phyloP scores from a whole-genome alignment of 2,113 vertebrate genomes.

The Anguilla japonica region DNA sequence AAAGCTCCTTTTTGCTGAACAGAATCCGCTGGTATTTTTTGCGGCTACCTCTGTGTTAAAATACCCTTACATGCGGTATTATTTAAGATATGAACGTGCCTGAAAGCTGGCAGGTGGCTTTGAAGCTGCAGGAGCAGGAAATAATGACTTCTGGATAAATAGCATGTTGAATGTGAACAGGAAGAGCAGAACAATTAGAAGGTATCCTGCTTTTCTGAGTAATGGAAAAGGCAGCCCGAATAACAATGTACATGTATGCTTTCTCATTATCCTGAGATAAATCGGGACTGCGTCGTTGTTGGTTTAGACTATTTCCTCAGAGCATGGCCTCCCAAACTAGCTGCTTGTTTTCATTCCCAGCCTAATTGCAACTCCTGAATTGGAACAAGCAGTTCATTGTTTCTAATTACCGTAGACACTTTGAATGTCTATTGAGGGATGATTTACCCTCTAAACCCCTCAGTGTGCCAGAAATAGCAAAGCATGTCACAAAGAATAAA shows the following conservation, averaged over 20 bases:
- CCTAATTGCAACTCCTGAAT: background rate
- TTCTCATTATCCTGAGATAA: background rate
- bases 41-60: background rate
- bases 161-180: background rate
- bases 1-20: background rate
- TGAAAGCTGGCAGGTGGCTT: background rate
- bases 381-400: background rate
- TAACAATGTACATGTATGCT: background rate
- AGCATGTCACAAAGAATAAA: no score
- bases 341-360: background rate
- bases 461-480: no score
- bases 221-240: background rate
- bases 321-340: background rate
- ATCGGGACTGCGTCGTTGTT: background rate
- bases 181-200: background rate
- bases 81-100: background rate
- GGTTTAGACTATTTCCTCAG: background rate
- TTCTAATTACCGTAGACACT: background rate
- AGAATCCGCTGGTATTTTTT: background rate
- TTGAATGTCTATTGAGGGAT: background rate
- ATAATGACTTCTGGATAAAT: background rate
- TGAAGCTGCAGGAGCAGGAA: background rate
- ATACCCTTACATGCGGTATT: background rate
- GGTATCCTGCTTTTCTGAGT: background rate
- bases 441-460: no score